Base-by-base conservation (phyloP, 2,113 vertebrate species). In the Puffinus mauretanicus region DNA sequence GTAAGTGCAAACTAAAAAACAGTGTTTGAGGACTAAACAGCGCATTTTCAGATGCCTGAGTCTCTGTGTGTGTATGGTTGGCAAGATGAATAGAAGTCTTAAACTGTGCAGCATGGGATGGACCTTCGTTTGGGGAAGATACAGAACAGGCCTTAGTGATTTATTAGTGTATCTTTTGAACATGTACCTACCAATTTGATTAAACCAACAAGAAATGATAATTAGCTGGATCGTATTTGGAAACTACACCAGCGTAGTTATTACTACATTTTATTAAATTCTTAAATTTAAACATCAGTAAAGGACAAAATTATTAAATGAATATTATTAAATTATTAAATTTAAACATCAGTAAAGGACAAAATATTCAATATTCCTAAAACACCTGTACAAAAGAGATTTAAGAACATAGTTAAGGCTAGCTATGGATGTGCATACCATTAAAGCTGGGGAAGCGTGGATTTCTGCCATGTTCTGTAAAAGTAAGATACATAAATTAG, bases 401-500 rank as follows among this genome's bases (percentile, higher is more conserved):
- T 78, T 60, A 90, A 92, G 46, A 96, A 29, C 42, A 38, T n/a
- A 66, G 84, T 67, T 79, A 88, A 94, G 52, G 18, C 54, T 65
- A 29, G 62, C 51, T 91, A 93, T 84, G 86, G 86, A 77, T 93
- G 71, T 86, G 67, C 81, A 86, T 93, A 71, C 32, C 32, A 52
- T 91, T 91, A 75, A 57, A 81, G 34, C 77, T 81, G 38, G 58
- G 44, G 46, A 91, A 60, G 13, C 40, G 83, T 96, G 95, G 77
- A 92, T 94, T 94, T 96, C 88, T 96, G 86, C 77, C 77, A 79
- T 58, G 40, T 91, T 87, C 72, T 97, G 77, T 87, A 88, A 94
- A 81, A 65, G 54, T 55, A 89, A 91, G 93, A 94, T 91, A 94
- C 88, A 91, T 96, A 95, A 93, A 95, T 95, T 96, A 82, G 86